These are phyloP conservation scores for Amphimallon solstitiale DNA, from an alignment of 2,888 invertebrate genomes.

Conservation along the genomic window DNA sequence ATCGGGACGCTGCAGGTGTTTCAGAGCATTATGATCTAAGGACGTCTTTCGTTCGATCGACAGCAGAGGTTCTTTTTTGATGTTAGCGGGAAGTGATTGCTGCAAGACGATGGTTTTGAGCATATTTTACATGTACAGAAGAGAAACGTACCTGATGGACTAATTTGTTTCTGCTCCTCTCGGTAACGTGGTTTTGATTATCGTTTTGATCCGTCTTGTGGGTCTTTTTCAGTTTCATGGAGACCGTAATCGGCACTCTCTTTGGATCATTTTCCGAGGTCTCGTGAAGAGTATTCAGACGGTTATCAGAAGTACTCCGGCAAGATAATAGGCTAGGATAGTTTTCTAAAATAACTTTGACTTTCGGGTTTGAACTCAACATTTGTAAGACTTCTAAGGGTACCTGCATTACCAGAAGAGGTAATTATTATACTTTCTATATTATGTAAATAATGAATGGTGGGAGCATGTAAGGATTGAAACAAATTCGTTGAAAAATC, in stretches of 20 bases:
- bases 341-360: slow-evolving; percentile 77
- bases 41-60: slow-evolving; percentile 21
- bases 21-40: slow-evolving; percentile 25
- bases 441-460: neutral
- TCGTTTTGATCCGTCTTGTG: slow-evolving; percentile 50
- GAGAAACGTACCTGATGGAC: slow-evolving; percentile 44
- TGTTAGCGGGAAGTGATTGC: slow-evolving; percentile 51
- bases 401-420: slow-evolving; percentile 61
- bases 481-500: too few species aligned
- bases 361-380: slow-evolving; percentile 71
- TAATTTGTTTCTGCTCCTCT: slow-evolving; percentile 34
- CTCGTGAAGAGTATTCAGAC: slow-evolving; percentile 61
- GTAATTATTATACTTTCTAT: neutral
- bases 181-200: slow-evolving; percentile 41
- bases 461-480: neutral
- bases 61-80: slow-evolving; percentile 15
- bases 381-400: slow-evolving; percentile 73
- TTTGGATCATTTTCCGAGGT: slow-evolving; percentile 61
- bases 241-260: slow-evolving; percentile 71
- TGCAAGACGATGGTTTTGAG: slow-evolving; percentile 34
- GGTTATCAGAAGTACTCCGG: slow-evolving; percentile 73
- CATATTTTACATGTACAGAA: neutral
- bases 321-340: slow-evolving; percentile 75
- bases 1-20: slow-evolving; percentile 49
- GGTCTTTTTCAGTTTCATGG: slow-evolving; percentile 68